Base-by-base conservation (phyloP, 2,888 invertebrate genomes). In the Mayetiola destructor region DNA sequence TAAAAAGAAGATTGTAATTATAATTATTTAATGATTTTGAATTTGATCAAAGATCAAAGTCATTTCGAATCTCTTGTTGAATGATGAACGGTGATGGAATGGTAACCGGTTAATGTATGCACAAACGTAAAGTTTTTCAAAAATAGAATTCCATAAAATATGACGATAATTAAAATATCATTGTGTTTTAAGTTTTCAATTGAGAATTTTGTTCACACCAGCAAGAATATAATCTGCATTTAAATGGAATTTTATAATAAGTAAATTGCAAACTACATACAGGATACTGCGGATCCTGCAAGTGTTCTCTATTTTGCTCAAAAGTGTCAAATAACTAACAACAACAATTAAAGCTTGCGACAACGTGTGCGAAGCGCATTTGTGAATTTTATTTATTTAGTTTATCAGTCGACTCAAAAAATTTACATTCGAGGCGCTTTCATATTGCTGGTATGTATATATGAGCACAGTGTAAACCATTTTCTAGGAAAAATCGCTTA, bases 341-440 rank as follows among this genome's bases (percentile, higher is more conserved):
- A n/a, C 12, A 21, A 42, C 42, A 20, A 42, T 42, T 21, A 42
- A 42, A 14, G 42, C 42, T 12, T 12, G 4, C 16, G 12, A 8
- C 3, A 40, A 40, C 39, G 20, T 40, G 18, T 20, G 20, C 39
- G 20, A 16, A 18, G 39, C 16, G 4, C 12, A 9, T 20, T 20
- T 40, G 18, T 23, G 23, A 21, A n/a, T 42, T 39, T 42, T 42
- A 23, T 42, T 42, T 23, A 12, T 23, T 3, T 42, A 42, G 4
- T 42, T 42, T 42, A 42, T 42, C 42, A 42, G 42, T 42, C 23
- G 4, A n/a, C 23, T 21, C 42, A 23, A 42, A 42, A 21, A 42
- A 42, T 42, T 42, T 42, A 4, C 23, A 42, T 12, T 2, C 23
- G 21, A 23, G 21, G 23, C 42, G 9, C 42, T 39, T 8, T 12